phyloP scores from a whole-genome alignment of 2,888 invertebrate species.

The Spatulosminthurus flaviceps region DNA sequence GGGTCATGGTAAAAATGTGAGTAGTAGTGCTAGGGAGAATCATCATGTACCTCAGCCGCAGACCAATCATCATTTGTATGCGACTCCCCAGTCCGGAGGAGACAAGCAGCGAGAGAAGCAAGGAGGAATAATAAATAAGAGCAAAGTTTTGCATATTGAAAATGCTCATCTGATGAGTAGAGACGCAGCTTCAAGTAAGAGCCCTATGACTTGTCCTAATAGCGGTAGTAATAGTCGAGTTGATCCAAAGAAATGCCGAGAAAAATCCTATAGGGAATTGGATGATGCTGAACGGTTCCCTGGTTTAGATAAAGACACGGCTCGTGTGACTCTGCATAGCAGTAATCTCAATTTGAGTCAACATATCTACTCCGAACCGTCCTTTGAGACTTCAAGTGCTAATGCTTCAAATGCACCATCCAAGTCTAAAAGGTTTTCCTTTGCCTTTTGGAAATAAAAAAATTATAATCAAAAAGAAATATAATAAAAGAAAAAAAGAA shows the following conservation, averaged over 20 bases:
- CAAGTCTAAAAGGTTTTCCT: constrained; percentile 62
- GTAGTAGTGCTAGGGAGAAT: constrained; percentile 32
- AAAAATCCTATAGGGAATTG: constrained; percentile 68
- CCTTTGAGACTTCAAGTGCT: constrained; percentile 55
- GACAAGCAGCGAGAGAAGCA: constrained; percentile 25
- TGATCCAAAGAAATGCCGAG: constrained; percentile 2
- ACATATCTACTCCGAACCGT: constrained; percentile 63
- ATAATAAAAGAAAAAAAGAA: neutral
- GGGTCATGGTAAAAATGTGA: constrained; percentile 13
- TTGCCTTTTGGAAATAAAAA: constrained; percentile 63
- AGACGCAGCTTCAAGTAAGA: constrained; percentile 30
- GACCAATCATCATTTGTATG: constrained; percentile 39
- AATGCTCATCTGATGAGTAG: constrained; percentile 20
- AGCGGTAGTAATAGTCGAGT: neutral
- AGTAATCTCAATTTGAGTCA: constrained; percentile 63
- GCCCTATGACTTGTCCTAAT: neutral
- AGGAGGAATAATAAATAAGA: no score
- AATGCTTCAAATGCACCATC: constrained; percentile 31
- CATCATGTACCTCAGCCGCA: constrained; percentile 21
- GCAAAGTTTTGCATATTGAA: neutral
- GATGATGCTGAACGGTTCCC: constrained; percentile 71
- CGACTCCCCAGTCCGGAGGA: constrained; percentile 13
- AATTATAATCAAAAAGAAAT: neutral
- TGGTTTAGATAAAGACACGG: constrained; percentile 69
- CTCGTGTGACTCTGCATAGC: constrained; percentile 64